These are phyloP conservation scores for Perognathus longimembris DNA, from an alignment of 2,113 vertebrate species.

Conservation along the genomic window DNA sequence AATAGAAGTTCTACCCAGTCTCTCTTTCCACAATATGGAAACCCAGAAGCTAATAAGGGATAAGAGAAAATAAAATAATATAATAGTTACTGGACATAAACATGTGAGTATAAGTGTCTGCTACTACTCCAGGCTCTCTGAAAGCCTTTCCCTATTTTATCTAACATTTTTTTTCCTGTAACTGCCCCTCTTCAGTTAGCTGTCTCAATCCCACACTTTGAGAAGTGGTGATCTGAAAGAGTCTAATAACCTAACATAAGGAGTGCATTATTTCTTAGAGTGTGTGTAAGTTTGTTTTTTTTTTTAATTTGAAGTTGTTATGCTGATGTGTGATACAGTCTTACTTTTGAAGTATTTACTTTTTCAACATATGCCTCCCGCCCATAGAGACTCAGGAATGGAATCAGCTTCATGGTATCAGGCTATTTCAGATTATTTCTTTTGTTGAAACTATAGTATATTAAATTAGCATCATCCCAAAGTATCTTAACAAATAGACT, in stretches of 20 bases:
- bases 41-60: neutral
- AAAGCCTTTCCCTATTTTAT: neutral
- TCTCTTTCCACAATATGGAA: neutral
- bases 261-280: neutral
- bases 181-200: neutral
- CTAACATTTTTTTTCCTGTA: neutral
- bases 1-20: rapidly evolving
- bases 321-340: neutral
- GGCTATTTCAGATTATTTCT: neutral
- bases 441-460: neutral
- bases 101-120: neutral
- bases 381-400: neutral
- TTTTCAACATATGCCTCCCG: neutral
- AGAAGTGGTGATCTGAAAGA: neutral
- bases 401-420: neutral
- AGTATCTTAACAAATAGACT: neutral
- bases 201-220: neutral
- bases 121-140: rapidly evolving
- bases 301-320: neutral
- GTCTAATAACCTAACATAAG: neutral
- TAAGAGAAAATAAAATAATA: neutral
- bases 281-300: too few relatives aligned
- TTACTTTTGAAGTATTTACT: neutral
- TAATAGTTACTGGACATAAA: neutral
- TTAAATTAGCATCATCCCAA: neutral